phyloP scores from a whole-genome alignment of 2,888 invertebrate species.

The Apamea crenata region DNA sequence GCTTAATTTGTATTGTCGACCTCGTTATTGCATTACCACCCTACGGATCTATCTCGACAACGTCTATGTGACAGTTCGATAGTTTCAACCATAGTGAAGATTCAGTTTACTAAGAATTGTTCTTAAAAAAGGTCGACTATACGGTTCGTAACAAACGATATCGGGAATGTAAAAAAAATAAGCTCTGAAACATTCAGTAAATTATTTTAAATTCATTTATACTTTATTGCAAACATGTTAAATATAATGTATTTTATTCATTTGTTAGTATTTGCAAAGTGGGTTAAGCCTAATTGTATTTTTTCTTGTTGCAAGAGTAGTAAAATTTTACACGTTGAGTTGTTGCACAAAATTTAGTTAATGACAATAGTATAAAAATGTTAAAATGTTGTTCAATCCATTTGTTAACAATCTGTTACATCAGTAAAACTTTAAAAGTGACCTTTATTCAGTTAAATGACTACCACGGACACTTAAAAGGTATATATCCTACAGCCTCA shows the following conservation, averaged over 20 bases:
- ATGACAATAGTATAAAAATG: slow-evolving; percentile 6
- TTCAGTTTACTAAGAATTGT: background rate
- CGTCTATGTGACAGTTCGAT: background rate
- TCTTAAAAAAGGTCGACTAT: background rate
- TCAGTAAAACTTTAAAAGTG: background rate
- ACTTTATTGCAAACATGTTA: background rate
- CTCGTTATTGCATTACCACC: background rate
- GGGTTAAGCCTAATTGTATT: background rate
- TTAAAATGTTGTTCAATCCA: slow-evolving; percentile 7
- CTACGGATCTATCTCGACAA: background rate
- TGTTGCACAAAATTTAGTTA: slow-evolving; percentile 23
- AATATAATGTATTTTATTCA: background rate
- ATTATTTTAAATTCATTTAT: slow-evolving; percentile 6
- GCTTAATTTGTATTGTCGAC: background rate
- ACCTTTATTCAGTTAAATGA: slow-evolving; percentile 7
- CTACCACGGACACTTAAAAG: background rate
- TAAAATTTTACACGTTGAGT: slow-evolving; percentile 9
- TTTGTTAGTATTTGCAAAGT: slow-evolving; percentile 10
- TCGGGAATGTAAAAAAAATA: background rate
- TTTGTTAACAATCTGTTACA: slow-evolving; percentile 11
- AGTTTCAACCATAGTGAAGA: background rate
- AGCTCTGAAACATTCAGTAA: background rate
- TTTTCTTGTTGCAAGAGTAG: slow-evolving; percentile 10
- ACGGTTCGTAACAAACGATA: background rate
- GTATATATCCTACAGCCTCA: background rate